A percentile compares a stretch with the other conserved stretches of the same genome.
phyloP scores from a whole-genome alignment of 2,888 invertebrate genomes.

The Rhorus exstirpatorius region DNA sequence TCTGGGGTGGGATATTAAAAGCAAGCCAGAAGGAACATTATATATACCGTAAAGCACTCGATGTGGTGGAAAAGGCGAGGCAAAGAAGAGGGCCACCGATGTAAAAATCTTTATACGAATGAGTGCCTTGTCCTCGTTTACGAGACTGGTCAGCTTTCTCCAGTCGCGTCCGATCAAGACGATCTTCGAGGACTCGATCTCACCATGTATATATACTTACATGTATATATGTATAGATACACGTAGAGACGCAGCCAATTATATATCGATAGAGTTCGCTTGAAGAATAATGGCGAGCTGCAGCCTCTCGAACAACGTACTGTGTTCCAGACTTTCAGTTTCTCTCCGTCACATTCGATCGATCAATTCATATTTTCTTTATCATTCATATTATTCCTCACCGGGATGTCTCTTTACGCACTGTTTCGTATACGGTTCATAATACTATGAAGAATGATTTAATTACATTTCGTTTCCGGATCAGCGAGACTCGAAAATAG shows the following conservation, averaged over 20 bases:
- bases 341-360: conserved; percentile 70
- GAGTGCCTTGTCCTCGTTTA: conserved; percentile 79
- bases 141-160: conserved; percentile 79
- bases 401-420: conserved; percentile 27
- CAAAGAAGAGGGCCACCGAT: conserved; percentile 46
- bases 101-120: conserved; percentile 78
- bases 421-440: conserved; percentile 4
- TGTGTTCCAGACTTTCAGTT: conserved; percentile 59
- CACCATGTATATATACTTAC: conserved; percentile 11
- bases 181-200: conserved; percentile 52
- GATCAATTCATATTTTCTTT: conserved; percentile 52
- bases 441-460: conserved; percentile 4
- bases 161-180: conserved; percentile 65
- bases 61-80: conserved; percentile 15
- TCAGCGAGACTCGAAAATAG: conserved; percentile 13
- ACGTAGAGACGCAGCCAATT: no score
- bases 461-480: conserved; percentile 33
- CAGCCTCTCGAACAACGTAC: conserved; percentile 12
- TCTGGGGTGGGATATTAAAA: conserved; percentile 31
- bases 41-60: conserved; percentile 31
- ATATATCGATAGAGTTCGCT: conserved; percentile 37
- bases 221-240: no score
- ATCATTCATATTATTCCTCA: neutral
- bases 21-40: conserved; percentile 45
- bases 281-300: conserved; percentile 33